Evolutionary conservation across 2,113 vertebrate species (phyloP), one percentile per base, ranked within the genome.

Genomic region (Oenanthe melanoleuca): DNA sequence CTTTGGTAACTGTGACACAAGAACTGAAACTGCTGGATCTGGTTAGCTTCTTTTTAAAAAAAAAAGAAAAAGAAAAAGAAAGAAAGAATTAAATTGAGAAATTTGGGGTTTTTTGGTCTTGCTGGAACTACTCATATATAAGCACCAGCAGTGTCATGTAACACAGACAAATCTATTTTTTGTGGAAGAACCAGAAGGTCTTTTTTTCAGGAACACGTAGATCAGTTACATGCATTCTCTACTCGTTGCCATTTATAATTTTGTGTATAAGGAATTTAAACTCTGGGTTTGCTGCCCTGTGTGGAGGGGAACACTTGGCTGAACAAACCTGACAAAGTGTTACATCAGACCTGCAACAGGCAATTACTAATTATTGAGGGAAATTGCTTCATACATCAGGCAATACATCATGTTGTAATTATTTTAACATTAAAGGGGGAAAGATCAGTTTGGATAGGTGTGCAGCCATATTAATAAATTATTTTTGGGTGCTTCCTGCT

Each of bases 311-410:
- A 49, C 40, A 8, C 40, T 93, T 55, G 61, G 80, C 65, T 79
- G 80, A 60, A 84, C 33, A 81, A 56, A 94, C 38, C 80, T 56
- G 75, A 92, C 85, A 72, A 85, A 29, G 63, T 83, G 25, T 86
- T 92, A 83, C 55, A 45, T 74, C 92, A 90, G 80, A 74, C 34
- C 52, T 0, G 0, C 86, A 87, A 60, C 77, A 90, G 83, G 73
- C 80, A 87, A 37, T 78, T 75, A 79, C 80, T 70, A 69, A 86
- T 74, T 75, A 91, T 23, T 64, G 90, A 75, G 71, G 59, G 79
- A 94, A 92, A 88, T 88, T 40, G 38, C 69, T 95, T 94, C 88
- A 56, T 63, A 37, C 49, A 40, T 63, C 86, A 92, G 44, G 50
- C 40, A 28, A 92, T 81, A 75, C 34, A 53, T 86, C 80, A 74